phyloP scores from a whole-genome alignment of 2,888 invertebrate species.

The Eulithis prunata region DNA sequence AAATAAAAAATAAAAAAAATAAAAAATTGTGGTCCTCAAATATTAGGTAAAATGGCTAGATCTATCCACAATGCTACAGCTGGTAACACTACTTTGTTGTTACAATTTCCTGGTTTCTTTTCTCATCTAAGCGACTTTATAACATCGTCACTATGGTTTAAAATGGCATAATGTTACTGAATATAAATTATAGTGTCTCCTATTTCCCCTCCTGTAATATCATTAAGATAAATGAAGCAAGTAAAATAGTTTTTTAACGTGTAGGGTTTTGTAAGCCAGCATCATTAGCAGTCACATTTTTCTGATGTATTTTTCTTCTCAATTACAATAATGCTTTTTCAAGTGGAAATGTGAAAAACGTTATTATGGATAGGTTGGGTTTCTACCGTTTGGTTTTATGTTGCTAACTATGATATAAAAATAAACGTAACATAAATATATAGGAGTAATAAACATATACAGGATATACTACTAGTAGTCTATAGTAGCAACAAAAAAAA shows the following conservation, averaged over 20 bases:
- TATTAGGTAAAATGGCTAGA: not conserved
- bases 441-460: too few relatives aligned
- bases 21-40: too few relatives aligned
- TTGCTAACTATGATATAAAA: too few relatives aligned
- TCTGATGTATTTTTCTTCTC: not conserved
- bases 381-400: too few relatives aligned
- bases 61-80: not conserved
- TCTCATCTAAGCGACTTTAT: slow-evolving; percentile 3
- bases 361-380: too few relatives aligned
- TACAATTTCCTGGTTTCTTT: not conserved
- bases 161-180: slow-evolving; percentile 2
- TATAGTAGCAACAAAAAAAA: too few relatives aligned
- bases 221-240: slow-evolving; percentile 12
- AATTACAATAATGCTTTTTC: not conserved
- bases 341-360: too few relatives aligned
- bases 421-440: too few relatives aligned
- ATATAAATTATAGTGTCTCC: not conserved
- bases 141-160: not conserved
- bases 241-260: slow-evolving; percentile 16
- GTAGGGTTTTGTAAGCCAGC: not conserved
- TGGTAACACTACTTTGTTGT: not conserved
- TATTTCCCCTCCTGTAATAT: not conserved
- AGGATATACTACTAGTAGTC: too few relatives aligned
- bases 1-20: too few relatives aligned
- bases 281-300: slow-evolving; percentile 2